These are phyloP conservation scores for Hybognathus amarus DNA, from an alignment of 2,797 vertebrate genomes.

Conservation along the genomic window DNA sequence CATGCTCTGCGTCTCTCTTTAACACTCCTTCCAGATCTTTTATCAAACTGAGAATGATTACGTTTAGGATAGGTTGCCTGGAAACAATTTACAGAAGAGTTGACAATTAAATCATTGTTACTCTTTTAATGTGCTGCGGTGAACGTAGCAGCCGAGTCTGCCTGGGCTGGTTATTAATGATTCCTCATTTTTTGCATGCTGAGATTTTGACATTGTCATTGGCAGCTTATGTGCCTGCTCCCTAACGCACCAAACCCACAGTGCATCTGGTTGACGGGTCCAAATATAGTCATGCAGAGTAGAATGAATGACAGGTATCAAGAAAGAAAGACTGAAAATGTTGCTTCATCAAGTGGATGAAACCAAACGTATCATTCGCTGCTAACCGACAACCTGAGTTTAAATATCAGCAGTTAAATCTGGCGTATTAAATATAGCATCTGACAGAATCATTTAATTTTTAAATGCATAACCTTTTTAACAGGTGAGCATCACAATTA, in stretches of 20 bases:
- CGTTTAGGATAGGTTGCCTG: constrained; percentile 48
- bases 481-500: not conserved
- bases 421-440: not conserved
- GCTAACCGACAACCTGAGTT: not conserved
- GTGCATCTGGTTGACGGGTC: constrained; percentile 21
- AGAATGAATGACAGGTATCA: constrained; percentile 1
- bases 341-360: not conserved
- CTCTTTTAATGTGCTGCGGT: constrained; percentile 42
- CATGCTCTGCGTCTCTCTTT: not conserved
- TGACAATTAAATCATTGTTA: constrained; percentile 47
- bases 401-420: too few relatives aligned
- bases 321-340: not conserved
- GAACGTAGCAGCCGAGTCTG: constrained; percentile 17
- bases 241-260: constrained; percentile 9
- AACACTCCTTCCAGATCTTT: constrained; percentile 16
- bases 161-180: constrained; percentile 42
- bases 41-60: constrained; percentile 42
- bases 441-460: not conserved
- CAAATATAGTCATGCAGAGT: constrained; percentile 26
- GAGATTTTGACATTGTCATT: constrained; percentile 35
- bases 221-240: constrained; percentile 22
- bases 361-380: not conserved
- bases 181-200: constrained; percentile 39
- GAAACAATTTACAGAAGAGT: constrained; percentile 50
- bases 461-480: not conserved